A percentile compares a stretch with the other conserved stretches of the same genome.
phyloP scores from a whole-genome alignment of 2,113 vertebrate species.

The Brachirus orientalis region DNA sequence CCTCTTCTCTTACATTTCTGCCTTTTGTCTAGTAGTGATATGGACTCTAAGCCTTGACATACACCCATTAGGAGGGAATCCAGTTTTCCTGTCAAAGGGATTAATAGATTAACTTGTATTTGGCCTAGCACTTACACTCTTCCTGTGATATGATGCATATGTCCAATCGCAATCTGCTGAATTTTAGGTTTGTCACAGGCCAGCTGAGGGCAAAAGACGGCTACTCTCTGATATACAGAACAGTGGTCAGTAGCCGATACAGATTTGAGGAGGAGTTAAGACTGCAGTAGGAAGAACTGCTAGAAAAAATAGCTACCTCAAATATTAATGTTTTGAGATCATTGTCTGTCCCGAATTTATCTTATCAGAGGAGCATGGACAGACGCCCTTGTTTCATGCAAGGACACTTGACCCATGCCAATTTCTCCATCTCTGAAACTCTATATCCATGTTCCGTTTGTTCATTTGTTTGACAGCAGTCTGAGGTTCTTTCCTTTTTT shows the following conservation, averaged over 20 bases:
- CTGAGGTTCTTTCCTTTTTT: too few species aligned
- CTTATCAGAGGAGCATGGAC: too few species aligned
- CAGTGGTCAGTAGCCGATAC: neutral
- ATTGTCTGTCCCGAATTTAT: too few species aligned
- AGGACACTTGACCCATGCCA: too few species aligned
- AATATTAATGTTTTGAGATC: too few species aligned
- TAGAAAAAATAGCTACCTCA: too few species aligned
- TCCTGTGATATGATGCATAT: slow-evolving; percentile 38
- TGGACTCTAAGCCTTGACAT: slow-evolving; percentile 28
- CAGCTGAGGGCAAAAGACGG: neutral
- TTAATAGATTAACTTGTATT: slow-evolving; percentile 60
- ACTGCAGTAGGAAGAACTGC: too few species aligned
- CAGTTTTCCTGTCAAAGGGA: slow-evolving; percentile 60
- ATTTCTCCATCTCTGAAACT: too few species aligned
- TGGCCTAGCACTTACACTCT: slow-evolving; percentile 29
- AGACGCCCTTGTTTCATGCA: too few species aligned
- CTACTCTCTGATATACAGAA: neutral
- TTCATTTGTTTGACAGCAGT: too few species aligned
- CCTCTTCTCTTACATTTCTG: slow-evolving; percentile 1
- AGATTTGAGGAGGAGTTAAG: neutral
- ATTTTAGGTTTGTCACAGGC: neutral
- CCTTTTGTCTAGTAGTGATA: slow-evolving; percentile 17
- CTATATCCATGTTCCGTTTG: too few species aligned
- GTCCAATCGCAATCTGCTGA: slow-evolving; percentile 1
- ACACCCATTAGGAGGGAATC: slow-evolving; percentile 61